These are phyloP conservation scores for Heliconius hewitsoni DNA, from an alignment of 1,140 invertebrate species.

Conservation along the genomic window DNA sequence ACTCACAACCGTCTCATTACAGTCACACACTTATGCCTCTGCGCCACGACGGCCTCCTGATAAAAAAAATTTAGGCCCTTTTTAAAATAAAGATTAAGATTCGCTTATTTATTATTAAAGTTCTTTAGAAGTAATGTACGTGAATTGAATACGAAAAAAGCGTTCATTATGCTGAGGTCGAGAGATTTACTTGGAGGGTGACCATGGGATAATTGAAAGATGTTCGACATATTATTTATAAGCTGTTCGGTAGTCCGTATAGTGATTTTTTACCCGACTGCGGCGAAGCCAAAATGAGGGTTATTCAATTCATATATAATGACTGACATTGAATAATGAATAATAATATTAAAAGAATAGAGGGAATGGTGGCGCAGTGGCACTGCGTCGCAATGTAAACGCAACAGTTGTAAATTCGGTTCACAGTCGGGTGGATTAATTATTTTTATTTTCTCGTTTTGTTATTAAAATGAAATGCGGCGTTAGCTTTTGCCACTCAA, in stretches of 20 bases:
- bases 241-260: too few relatives aligned
- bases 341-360: too few relatives aligned
- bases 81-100: constrained; percentile 6
- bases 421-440: too few relatives aligned
- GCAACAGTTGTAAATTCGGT: too few relatives aligned
- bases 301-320: not conserved
- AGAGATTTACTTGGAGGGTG: constrained; percentile 3
- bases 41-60: not conserved
- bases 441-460: too few relatives aligned
- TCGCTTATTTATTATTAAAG: constrained; percentile 16
- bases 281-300: too few relatives aligned
- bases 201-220: not conserved
- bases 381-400: too few relatives aligned
- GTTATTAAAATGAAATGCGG: too few relatives aligned
- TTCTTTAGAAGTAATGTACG: constrained; percentile 14
- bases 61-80: too few relatives aligned
- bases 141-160: constrained; percentile 19
- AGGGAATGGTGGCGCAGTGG: too few relatives aligned
- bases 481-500: too few relatives aligned
- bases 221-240: not conserved
- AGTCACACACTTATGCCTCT: not conserved
- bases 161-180: constrained; percentile 12
- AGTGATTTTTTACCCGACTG: not conserved
- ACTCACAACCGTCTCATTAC: not conserved
- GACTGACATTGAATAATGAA: not conserved